Percentiles rank a stretch among this genome's conserved stretches.
Conservation (phyloP, 2,797 vertebrate species). For the Brotula barbata region DNA sequence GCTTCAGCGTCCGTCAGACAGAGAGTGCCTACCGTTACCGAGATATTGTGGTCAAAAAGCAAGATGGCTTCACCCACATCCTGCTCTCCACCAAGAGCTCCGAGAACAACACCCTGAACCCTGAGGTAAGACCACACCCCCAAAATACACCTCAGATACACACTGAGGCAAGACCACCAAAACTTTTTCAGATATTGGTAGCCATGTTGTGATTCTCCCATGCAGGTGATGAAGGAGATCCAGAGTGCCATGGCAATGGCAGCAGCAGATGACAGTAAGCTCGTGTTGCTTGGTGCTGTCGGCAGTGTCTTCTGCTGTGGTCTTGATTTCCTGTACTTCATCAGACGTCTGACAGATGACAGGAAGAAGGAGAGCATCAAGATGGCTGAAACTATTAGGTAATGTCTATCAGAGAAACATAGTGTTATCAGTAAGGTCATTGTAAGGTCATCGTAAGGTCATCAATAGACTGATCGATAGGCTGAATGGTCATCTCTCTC, state of each 20-base stretch:
- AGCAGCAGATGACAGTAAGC: conserved; percentile 94
- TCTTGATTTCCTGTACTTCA: conserved; percentile 96
- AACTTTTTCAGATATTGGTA: background rate
- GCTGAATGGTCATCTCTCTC: background rate
- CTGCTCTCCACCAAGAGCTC: conserved; percentile 96
- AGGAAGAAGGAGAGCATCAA: conserved; percentile 95
- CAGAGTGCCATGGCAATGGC: conserved; percentile 96
- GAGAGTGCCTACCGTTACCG: conserved; percentile 97
- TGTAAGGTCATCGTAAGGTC: too few species aligned
- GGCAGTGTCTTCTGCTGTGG: conserved; percentile 94
- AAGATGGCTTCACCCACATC: conserved; percentile 96
- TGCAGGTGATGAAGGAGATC: conserved; percentile 97
- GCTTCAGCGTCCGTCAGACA: conserved; percentile 94
- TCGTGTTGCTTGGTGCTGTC: conserved; percentile 90
- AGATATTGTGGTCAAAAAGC: conserved; percentile 96
- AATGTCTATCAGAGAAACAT: conserved; percentile 16
- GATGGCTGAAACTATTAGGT: conserved; percentile 98
- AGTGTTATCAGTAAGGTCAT: background rate
- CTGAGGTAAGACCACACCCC: conserved; percentile 81
- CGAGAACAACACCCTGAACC: conserved; percentile 95
- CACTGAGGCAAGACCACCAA: too few species aligned
- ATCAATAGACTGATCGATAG: accelerated
- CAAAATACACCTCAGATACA: background rate
- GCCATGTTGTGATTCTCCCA: background rate
- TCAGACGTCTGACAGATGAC: conserved; percentile 91